These are phyloP conservation scores for Ptilodon capucinus DNA, from an alignment of 2,888 invertebrate species.

Conservation along the genomic window DNA sequence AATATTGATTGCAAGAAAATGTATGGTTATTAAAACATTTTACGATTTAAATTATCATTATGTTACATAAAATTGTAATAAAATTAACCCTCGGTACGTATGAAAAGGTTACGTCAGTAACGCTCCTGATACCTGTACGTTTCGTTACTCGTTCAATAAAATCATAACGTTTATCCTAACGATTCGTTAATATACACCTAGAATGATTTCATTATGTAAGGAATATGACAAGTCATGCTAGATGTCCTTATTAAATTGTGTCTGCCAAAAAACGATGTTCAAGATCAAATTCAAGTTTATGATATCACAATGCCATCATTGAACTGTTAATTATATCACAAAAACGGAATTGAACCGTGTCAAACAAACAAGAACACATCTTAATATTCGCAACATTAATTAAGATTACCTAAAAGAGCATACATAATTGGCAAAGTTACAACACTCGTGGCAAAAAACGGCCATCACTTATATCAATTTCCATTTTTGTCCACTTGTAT, in stretches of 20 bases:
- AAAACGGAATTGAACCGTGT: not conserved
- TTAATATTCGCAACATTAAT: not conserved
- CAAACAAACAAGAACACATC: not conserved
- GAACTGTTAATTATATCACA: not conserved
- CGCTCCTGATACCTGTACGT: too few species aligned
- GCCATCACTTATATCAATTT: slow-evolving; percentile 3
- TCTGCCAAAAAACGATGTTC: not conserved
- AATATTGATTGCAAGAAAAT: slow-evolving; percentile 1
- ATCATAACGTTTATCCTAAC: too few species aligned
- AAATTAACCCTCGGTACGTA: too few species aligned
- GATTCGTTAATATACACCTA: too few species aligned
- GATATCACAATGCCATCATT: not conserved
- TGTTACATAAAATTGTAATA: too few species aligned
- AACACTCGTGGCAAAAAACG: not conserved
- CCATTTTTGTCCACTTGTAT: slow-evolving; percentile 11
- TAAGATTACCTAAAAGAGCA: not conserved
- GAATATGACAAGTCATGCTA: too few species aligned
- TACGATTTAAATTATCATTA: too few species aligned
- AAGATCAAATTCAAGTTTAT: too few species aligned
- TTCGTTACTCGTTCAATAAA: too few species aligned
- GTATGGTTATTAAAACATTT: not conserved
- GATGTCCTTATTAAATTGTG: too few species aligned
- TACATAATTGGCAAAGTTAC: not conserved
- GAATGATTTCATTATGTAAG: too few species aligned
- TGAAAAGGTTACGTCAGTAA: too few species aligned